A percentile compares a stretch with the other conserved stretches of the same genome.
These are phyloP conservation scores for Microhierax caerulescens DNA, from an alignment of 2,797 vertebrate species.

Conservation along the genomic window DNA sequence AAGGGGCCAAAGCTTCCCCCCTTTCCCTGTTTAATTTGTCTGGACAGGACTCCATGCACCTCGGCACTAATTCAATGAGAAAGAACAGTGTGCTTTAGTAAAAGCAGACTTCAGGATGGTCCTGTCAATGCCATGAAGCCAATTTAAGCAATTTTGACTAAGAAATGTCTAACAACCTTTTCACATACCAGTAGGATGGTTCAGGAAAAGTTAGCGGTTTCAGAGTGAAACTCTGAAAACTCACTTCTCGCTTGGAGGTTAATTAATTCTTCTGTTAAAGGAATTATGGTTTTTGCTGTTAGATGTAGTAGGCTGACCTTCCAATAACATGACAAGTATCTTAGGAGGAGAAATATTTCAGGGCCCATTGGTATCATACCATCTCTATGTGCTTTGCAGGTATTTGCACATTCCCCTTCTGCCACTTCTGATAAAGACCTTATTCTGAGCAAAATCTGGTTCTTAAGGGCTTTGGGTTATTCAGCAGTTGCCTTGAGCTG, in stretches of 20 bases:
- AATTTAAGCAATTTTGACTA: constrained; percentile 14
- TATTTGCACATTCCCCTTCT: constrained; percentile 2
- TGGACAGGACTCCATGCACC: background rate
- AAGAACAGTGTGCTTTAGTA: background rate
- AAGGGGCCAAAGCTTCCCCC: background rate
- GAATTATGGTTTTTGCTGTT: background rate
- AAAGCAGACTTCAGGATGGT: background rate
- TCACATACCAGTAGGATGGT: background rate
- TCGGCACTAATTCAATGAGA: background rate
- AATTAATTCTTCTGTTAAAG: constrained; percentile 20
- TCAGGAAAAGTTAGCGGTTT: background rate
- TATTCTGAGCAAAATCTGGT: background rate
- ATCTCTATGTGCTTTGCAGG: background rate
- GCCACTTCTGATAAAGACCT: background rate
- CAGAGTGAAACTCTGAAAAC: constrained; percentile 3
- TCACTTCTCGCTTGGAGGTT: background rate
- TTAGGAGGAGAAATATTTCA: constrained; percentile 1
- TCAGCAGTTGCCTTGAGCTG: background rate
- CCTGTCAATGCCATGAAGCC: background rate
- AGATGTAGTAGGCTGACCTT: background rate
- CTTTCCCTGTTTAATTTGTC: background rate
- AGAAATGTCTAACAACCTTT: background rate
- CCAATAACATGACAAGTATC: background rate
- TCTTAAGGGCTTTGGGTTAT: background rate
- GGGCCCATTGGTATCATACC: background rate